Evolutionary conservation across 2,888 invertebrate species (phyloP).

Genomic region (Troides helena): DNA sequence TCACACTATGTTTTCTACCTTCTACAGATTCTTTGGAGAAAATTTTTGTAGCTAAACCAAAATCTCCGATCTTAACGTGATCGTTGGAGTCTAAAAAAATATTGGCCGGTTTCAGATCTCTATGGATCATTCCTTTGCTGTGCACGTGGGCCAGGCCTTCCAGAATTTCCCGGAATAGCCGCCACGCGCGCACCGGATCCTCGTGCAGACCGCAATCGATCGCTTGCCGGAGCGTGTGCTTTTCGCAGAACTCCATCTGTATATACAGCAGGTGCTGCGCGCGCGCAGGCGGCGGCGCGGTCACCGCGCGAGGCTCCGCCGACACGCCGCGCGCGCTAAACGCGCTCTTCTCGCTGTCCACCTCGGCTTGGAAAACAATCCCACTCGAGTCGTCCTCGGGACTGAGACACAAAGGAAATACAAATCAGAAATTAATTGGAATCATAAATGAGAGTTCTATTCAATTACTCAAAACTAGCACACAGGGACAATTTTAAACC

Average conservation of each 20-base stretch:
- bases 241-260: conserved; percentile 99
- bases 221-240: conserved; percentile 91
- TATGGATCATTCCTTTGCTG: conserved; percentile 93
- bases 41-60: conserved; percentile 94
- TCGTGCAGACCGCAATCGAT: conserved; percentile 90
- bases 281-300: not conserved
- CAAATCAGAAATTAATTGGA: too few species aligned
- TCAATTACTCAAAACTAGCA: too few species aligned
- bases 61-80: conserved; percentile 98
- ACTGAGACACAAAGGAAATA: conserved; percentile 39
- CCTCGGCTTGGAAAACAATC: conserved; percentile 80
- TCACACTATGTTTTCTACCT: conserved; percentile 43
- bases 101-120: conserved; percentile 92
- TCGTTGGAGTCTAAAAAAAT: conserved; percentile 97
- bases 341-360: not conserved
- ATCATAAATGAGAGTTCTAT: too few species aligned
- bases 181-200: conserved; percentile 91
- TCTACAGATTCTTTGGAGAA: conserved; percentile 68
- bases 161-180: conserved; percentile 95
- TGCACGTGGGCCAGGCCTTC: conserved; percentile 95
- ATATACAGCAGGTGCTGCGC: conserved; percentile 86
- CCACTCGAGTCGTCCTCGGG: conserved; percentile 80
- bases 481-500: too few species aligned
- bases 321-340: too few species aligned
- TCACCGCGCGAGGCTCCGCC: too few species aligned